These are phyloP conservation scores for Seira ritae DNA, from an alignment of 2,888 invertebrate genomes.

Conservation along the genomic window DNA sequence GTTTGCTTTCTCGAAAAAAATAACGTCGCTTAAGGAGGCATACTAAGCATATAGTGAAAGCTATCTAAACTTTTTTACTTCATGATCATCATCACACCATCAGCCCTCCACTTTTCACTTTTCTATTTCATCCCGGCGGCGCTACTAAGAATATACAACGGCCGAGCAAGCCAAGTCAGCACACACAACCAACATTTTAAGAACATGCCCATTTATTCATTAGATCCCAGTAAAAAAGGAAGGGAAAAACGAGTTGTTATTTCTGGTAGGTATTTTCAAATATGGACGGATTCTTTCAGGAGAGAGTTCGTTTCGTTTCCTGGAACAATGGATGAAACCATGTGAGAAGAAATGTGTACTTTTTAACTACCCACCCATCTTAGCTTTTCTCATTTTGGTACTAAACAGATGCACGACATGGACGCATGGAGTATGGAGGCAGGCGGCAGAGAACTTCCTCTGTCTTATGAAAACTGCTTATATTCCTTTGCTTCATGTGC, in stretches of 20 bases:
- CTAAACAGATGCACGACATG: no score
- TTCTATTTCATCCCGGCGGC: slow-evolving; percentile 2
- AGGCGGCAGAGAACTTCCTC: no score
- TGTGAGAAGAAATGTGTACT: not conserved
- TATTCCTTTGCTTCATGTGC: not conserved
- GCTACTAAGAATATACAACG: not conserved
- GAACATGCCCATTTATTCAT: not conserved
- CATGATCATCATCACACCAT: slow-evolving; percentile 11
- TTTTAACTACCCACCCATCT: not conserved
- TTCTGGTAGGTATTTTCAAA: slow-evolving; percentile 16
- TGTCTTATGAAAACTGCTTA: no score
- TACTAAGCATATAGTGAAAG: not conserved
- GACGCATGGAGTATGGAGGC: no score
- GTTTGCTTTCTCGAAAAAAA: not conserved
- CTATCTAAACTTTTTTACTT: slow-evolving; percentile 6
- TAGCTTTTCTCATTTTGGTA: not conserved
- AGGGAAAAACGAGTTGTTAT: not conserved
- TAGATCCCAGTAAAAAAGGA: slow-evolving; percentile 2
- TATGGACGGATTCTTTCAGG: slow-evolving; percentile 27
- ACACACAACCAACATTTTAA: slow-evolving; percentile 7
- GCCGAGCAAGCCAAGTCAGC: not conserved
- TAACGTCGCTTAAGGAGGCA: not conserved
- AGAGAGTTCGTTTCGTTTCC: slow-evolving; percentile 17
- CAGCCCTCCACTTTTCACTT: not conserved
- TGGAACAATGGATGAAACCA: slow-evolving; percentile 27